These are phyloP conservation scores for Emys orbicularis DNA, from an alignment of 2,797 vertebrate genomes.

Conservation along the genomic window DNA sequence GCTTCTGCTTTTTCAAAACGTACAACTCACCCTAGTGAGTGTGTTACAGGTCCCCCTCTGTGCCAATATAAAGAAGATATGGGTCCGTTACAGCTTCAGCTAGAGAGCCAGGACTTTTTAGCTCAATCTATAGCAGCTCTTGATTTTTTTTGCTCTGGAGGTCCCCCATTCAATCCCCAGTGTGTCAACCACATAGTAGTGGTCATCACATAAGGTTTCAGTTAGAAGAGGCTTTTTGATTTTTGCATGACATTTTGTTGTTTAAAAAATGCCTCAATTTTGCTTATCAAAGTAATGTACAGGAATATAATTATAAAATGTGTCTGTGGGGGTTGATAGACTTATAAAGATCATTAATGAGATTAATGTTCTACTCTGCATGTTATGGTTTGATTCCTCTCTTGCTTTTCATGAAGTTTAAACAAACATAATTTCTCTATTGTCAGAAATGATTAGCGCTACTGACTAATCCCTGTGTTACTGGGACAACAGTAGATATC, in stretches of 20 bases:
- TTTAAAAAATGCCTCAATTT: not conserved
- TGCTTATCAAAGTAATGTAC: not conserved
- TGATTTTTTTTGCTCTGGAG: not conserved
- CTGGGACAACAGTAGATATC: not conserved
- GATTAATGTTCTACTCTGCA: not conserved
- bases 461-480: not conserved
- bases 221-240: not conserved
- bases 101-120: not conserved
- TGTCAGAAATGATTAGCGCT: not conserved
- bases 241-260: not conserved
- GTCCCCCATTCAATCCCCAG: not conserved
- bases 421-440: not conserved
- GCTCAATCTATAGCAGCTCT: rapidly evolving
- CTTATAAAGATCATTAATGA: not conserved
- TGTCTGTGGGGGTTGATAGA: not conserved
- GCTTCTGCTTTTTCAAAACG: no score
- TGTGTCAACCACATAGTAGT: not conserved
- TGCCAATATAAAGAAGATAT: no score
- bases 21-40: no score
- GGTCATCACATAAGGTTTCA: rapidly evolving
- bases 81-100: no score
- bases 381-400: not conserved
- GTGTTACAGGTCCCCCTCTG: no score
- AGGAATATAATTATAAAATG: not conserved
- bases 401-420: not conserved